Percentiles rank a stretch among this genome's conserved stretches.
Evolutionary conservation across 2,113 vertebrate species (phyloP).

Genomic region (Prunella himalayana): DNA sequence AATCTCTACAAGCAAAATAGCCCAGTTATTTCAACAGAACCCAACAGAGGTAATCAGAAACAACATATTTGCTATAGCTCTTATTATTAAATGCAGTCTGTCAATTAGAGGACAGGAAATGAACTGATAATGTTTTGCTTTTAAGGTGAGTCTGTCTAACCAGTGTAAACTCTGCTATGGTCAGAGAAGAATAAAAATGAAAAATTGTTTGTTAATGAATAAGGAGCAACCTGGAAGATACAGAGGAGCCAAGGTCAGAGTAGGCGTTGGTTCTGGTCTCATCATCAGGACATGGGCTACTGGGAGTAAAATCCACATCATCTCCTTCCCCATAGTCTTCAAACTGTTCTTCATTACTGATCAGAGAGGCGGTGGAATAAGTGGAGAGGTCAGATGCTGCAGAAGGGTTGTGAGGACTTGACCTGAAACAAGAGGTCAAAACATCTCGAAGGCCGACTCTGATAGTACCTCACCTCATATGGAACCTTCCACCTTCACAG

Average conservation of each 20-base stretch:
- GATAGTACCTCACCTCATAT: background rate
- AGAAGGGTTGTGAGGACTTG: constrained; percentile 79
- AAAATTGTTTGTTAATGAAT: background rate
- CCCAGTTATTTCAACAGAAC: background rate
- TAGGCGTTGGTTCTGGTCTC: constrained; percentile 88
- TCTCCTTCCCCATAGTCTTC: constrained; percentile 96
- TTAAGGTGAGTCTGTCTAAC: background rate
- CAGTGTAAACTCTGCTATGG: background rate
- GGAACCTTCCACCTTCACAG: background rate
- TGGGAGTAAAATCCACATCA: constrained; percentile 88
- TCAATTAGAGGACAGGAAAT: background rate
- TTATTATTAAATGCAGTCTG: background rate
- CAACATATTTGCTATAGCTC: background rate
- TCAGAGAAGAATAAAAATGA: background rate
- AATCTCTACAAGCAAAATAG: background rate
- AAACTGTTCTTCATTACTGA: constrained; percentile 95
- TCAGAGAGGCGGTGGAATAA: constrained; percentile 88
- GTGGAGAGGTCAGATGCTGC: constrained; percentile 89
- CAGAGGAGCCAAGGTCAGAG: constrained; percentile 94
- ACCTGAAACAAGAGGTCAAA: constrained; percentile 74
- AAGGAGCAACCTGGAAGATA: constrained; percentile 87
- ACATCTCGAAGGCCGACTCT: constrained; percentile 1
- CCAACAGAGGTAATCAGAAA: background rate
- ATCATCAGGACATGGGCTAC: constrained; percentile 90
- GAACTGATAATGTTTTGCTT: background rate